These are phyloP conservation scores for Typhlichthys eigenmanni DNA, from an alignment of 2,797 vertebrate species.

Conservation along the genomic window DNA sequence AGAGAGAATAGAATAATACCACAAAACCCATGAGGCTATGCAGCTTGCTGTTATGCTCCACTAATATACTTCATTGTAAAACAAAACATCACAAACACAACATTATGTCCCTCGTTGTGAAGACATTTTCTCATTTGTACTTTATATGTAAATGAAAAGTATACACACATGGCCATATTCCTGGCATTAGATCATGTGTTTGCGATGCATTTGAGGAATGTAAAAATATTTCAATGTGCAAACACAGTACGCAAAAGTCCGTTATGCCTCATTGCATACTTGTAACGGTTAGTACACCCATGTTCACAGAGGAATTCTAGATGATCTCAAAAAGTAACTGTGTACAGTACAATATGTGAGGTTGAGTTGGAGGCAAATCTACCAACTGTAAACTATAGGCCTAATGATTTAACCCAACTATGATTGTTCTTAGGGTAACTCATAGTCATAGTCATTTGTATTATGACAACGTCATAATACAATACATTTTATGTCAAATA, in stretches of 20 bases:
- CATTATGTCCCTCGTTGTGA: not conserved
- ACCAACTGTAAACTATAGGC: too few relatives aligned
- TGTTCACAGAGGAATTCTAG: not conserved
- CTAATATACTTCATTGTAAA: constrained; percentile 18
- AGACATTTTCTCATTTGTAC: not conserved
- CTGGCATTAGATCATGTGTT: not conserved
- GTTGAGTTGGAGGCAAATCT: not conserved
- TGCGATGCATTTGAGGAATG: not conserved
- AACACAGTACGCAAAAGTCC: not conserved
- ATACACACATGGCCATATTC: not conserved
- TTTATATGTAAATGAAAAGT: constrained; percentile 2
- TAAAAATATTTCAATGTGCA: not conserved
- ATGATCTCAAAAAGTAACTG: not conserved
- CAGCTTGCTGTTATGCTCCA: constrained; percentile 42
- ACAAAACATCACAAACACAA: constrained; percentile 32
- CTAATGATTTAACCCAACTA: too few relatives aligned
- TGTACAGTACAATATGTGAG: not conserved
- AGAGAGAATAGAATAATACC: constrained; percentile 58
- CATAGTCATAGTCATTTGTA: too few relatives aligned
- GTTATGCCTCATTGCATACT: constrained; percentile 1
- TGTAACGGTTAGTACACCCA: not conserved
- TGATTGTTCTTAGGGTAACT: too few relatives aligned
- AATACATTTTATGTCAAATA: too few relatives aligned
- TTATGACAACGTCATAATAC: too few relatives aligned
- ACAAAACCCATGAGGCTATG: constrained; percentile 40